A percentile compares a stretch with the other conserved stretches of the same genome.
These are phyloP conservation scores for Alectoris magna DNA, from an alignment of 2,797 vertebrate genomes.

Conservation along the genomic window DNA sequence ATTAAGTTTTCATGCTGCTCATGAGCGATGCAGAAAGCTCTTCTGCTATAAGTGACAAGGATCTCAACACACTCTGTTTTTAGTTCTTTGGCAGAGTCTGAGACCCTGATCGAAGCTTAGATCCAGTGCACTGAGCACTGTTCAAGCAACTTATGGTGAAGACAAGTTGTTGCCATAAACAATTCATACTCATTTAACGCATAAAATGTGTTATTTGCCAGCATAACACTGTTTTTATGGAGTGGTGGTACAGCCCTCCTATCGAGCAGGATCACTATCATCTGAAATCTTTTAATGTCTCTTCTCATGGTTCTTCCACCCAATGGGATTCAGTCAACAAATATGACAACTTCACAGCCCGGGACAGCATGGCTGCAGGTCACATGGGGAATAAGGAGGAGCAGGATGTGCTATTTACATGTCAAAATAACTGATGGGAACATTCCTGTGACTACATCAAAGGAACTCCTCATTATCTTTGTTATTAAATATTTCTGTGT, in stretches of 20 bases:
- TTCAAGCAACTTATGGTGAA: not conserved
- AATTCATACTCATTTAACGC: not conserved
- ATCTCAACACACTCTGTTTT: not conserved
- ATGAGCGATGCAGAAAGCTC: not conserved
- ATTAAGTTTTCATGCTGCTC: not conserved
- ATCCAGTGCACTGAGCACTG: not conserved
- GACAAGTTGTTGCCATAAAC: not conserved
- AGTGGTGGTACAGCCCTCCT: not conserved
- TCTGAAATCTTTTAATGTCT: not conserved
- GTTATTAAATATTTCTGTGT: constrained; percentile 28
- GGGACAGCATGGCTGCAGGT: not conserved
- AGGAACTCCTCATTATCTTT: constrained; percentile 48
- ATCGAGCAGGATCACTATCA: not conserved
- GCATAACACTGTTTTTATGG: rapidly evolving
- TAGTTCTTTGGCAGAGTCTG: not conserved
- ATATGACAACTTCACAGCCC: not conserved
- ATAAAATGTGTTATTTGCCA: not conserved
- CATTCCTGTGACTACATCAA: constrained; percentile 62
- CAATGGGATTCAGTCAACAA: not conserved
- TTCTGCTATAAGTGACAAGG: not conserved
- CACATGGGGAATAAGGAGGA: not conserved
- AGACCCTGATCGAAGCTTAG: not conserved
- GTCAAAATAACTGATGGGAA: constrained; percentile 58
- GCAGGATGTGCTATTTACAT: constrained; percentile 35
- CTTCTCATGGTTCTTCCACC: not conserved